phyloP scores from a whole-genome alignment of 2,113 vertebrate genomes.

The Siniperca knerii region DNA sequence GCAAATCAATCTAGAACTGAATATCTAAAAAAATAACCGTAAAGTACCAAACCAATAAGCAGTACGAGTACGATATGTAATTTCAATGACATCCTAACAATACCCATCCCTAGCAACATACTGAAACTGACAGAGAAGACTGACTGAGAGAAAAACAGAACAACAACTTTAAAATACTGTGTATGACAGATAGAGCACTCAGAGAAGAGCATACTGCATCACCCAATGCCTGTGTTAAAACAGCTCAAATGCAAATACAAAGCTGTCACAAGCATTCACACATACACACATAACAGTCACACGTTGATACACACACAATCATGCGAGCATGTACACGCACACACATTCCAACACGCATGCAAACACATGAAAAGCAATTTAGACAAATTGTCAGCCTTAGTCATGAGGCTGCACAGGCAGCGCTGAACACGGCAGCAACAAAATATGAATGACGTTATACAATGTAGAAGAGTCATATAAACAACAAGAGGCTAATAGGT shows the following conservation, averaged over 20 bases:
- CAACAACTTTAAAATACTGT: conserved; percentile 26
- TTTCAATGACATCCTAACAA: neutral
- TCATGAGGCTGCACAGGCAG: conserved; percentile 13
- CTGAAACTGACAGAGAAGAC: neutral
- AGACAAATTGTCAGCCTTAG: conserved; percentile 43
- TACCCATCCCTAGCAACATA: neutral
- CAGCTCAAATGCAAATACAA: conserved; percentile 54
- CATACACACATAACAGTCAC: neutral
- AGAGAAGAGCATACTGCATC: conserved; percentile 30
- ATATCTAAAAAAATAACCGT: neutral
- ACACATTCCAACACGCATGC: neutral
- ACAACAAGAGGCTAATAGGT: conserved; percentile 20
- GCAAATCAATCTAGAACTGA: neutral
- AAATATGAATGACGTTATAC: conserved; percentile 9
- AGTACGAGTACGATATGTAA: neutral
- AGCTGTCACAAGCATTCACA: conserved; percentile 5
- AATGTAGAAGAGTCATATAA: conserved; percentile 2
- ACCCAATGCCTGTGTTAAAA: conserved; percentile 41
- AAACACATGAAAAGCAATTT: conserved; percentile 18
- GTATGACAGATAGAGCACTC: conserved; percentile 11
- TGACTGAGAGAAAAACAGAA: conserved; percentile 11
- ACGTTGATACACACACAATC: conserved; percentile 10
- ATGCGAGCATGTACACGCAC: neutral
- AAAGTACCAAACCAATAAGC: neutral
- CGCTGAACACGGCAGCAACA: conserved; percentile 3